phyloP scores from a whole-genome alignment of 2,888 invertebrate species.

The Drosophila siamana region DNA sequence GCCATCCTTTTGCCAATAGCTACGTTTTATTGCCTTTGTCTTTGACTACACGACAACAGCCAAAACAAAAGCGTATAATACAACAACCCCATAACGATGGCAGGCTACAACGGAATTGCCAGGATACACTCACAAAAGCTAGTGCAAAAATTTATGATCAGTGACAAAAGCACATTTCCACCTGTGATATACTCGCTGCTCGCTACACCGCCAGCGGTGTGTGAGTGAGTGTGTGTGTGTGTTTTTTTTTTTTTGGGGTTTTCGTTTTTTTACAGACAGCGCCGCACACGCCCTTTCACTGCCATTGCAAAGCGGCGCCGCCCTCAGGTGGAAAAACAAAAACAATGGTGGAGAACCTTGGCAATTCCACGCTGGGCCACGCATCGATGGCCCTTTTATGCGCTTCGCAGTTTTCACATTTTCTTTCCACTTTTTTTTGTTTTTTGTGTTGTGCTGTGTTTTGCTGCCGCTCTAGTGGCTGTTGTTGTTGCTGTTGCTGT shows the following conservation, averaged over 20 bases:
- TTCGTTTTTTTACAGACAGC: slow-evolving; percentile 9
- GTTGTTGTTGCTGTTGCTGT: not conserved
- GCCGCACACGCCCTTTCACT: slow-evolving; percentile 68
- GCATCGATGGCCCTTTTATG: slow-evolving; percentile 77
- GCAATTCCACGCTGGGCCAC: slow-evolving; percentile 64
- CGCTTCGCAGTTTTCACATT: slow-evolving; percentile 68
- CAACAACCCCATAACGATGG: slow-evolving; percentile 13
- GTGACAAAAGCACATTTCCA: slow-evolving; percentile 80
- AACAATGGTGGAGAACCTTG: slow-evolving; percentile 31
- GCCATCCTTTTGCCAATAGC: slow-evolving; percentile 62
- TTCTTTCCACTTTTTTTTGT: slow-evolving; percentile 25
- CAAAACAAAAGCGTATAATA: slow-evolving; percentile 43
- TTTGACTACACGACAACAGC: slow-evolving; percentile 44
- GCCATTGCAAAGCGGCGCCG: slow-evolving; percentile 48
- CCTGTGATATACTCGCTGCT: slow-evolving; percentile 72
- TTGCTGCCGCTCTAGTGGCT: too few relatives aligned
- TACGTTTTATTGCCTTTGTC: slow-evolving; percentile 71
- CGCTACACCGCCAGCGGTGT: not conserved
- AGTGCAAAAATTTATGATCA: slow-evolving; percentile 77
- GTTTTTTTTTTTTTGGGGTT: not conserved
- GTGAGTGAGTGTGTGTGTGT: not conserved
- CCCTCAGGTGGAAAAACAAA: slow-evolving; percentile 40
- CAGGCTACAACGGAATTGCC: slow-evolving; percentile 6
- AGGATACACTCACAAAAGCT: slow-evolving; percentile 40
- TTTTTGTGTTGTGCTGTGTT: slow-evolving; percentile 12